These are phyloP conservation scores for Lates calcarifer DNA, from an alignment of 2,113 vertebrate genomes.

Conservation along the genomic window DNA sequence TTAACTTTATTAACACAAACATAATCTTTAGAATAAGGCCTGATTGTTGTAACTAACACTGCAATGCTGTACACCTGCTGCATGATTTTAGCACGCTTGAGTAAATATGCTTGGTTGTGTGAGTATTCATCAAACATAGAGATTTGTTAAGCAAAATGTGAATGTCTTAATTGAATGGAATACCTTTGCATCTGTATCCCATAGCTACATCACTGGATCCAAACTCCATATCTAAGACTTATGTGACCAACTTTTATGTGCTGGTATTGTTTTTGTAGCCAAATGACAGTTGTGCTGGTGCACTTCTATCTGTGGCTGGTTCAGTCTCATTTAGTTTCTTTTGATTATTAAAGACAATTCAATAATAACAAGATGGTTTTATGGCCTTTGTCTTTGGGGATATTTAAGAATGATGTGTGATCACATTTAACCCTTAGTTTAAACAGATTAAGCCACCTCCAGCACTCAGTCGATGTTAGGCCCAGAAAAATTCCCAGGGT, in stretches of 20 bases:
- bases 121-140: conserved; percentile 29
- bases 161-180: conserved; percentile 53
- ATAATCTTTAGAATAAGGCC: conserved; percentile 37
- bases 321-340: conserved; percentile 63
- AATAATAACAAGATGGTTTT: neutral
- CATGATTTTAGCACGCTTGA: conserved; percentile 56
- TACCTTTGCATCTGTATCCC: conserved; percentile 37
- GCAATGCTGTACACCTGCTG: conserved; percentile 42
- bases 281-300: conserved; percentile 51
- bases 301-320: conserved; percentile 39
- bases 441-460: too few relatives aligned
- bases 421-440: neutral
- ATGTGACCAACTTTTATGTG: conserved; percentile 40
- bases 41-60: conserved; percentile 17
- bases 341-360: conserved; percentile 74
- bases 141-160: conserved; percentile 62
- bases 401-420: too few relatives aligned
- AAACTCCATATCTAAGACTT: conserved; percentile 36
- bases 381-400: neutral
- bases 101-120: conserved; percentile 23
- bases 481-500: too few relatives aligned
- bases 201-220: conserved; percentile 65
- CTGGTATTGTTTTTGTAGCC: conserved; percentile 51
- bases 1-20: conserved; percentile 17
- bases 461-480: too few relatives aligned